Base-by-base conservation (phyloP, 2,888 invertebrate genomes). In the Mesorhabditis spiculigera region DNA sequence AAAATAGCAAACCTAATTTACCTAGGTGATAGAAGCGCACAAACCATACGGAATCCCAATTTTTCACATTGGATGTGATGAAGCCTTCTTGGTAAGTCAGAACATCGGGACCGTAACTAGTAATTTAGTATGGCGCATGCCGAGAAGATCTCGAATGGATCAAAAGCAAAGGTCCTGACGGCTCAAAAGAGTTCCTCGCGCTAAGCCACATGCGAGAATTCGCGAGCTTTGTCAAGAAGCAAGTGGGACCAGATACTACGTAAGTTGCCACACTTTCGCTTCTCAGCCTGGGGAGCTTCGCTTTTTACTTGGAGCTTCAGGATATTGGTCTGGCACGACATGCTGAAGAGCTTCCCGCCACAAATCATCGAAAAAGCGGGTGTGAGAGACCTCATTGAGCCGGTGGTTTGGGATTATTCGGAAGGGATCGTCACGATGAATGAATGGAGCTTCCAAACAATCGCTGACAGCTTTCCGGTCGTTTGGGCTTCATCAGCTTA, bases 291-390 rank as follows among this genome's bases (percentile, higher is more conserved):
- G 28, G 28, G 1, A 28, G 66, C 66, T 66, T 66, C 45, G 42
- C 10, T 43, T 16, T 13, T 41, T 16, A 13, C 13, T 16, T n/a
- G 10, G 10, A 8, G 43, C 67, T 70, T 82, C 3, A 78, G 87
- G 1, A 86, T 91, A 0, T 89, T 93, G 13, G 91, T 92, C 85
- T 93, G 93, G 93, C 93, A 93, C 80, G 93, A 93, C 82, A 92
- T 93, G 89, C 89, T 93, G 68, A 88, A 92, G 68, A 74, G 75
- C 6, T 88, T 78, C 58, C 73, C 76, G 42, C 66, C 71, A 13
- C 68, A 71, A 5, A 44, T 78, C 8, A 78, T 78, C 65, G 71
- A 74, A 43, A 71, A 71, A 41, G 70, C 75, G 16, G 71, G 74
- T 45, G 67, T 82, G 45, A 81, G 78, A 41, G 67, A 72, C 8